Percentiles rank a stretch among this genome's conserved stretches.
Evolutionary conservation across 2,113 vertebrate genomes (phyloP).

Genomic region (Erythrolamprus reginae): DNA sequence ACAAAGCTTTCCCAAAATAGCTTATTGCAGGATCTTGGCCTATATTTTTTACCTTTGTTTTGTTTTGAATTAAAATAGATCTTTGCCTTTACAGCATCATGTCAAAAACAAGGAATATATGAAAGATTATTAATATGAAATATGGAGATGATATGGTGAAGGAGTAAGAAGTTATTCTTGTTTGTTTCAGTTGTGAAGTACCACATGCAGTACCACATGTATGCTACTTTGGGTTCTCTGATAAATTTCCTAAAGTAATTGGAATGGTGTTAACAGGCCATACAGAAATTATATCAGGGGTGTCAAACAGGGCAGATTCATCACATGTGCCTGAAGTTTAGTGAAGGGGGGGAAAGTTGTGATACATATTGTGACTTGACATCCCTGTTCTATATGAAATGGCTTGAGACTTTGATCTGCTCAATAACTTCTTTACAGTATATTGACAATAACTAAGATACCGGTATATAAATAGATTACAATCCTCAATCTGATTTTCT

Average conservation of each 20-base stretch:
- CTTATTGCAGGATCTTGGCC: background rate
- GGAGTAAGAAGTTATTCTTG: background rate
- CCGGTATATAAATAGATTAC: background rate
- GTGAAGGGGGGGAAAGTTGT: too few relatives aligned
- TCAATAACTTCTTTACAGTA: background rate
- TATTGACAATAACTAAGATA: background rate
- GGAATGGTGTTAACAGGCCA: background rate
- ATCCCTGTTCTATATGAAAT: background rate
- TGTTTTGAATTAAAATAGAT: background rate
- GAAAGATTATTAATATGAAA: background rate
- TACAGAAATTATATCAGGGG: background rate
- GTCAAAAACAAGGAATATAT: background rate
- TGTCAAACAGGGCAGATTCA: too few relatives aligned
- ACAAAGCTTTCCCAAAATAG: background rate
- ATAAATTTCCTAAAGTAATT: background rate
- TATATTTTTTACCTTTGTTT: background rate
- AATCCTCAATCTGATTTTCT: background rate
- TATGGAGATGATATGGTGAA: background rate
- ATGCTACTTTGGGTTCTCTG: background rate
- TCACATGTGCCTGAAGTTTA: too few relatives aligned
- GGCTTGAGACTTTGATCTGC: background rate
- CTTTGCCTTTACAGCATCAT: background rate
- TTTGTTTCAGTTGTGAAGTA: background rate
- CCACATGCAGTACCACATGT: background rate
- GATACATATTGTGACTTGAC: too few relatives aligned